Percentiles rank a stretch among this genome's conserved stretches.
These are phyloP conservation scores for Nomada hirtipes DNA, from an alignment of 2,888 invertebrate species.

Conservation along the genomic window DNA sequence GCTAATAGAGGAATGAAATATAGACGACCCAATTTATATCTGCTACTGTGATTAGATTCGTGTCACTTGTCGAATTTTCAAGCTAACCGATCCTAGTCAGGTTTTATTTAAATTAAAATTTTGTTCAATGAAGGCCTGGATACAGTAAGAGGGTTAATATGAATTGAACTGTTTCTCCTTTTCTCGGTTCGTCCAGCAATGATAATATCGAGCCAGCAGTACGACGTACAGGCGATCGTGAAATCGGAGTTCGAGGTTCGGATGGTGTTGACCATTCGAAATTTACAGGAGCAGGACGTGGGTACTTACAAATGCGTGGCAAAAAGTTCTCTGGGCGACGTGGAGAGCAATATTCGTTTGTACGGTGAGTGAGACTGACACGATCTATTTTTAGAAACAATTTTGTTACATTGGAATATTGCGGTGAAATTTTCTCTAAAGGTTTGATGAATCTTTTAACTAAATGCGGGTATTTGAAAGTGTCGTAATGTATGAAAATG, in stretches of 20 bases:
- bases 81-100: no score
- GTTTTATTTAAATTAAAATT: no score
- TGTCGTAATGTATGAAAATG: not conserved
- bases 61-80: no score
- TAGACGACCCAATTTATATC: no score
- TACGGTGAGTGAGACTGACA: conserved; percentile 89
- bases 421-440: not conserved
- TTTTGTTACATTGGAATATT: no score
- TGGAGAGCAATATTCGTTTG: conserved; percentile 93
- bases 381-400: not conserved
- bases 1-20: no score
- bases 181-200: conserved; percentile 88
- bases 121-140: no score
- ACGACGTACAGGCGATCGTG: conserved; percentile 90
- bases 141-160: not conserved
- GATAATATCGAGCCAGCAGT: conserved; percentile 93
- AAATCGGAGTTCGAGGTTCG: conserved; percentile 90
- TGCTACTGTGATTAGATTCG: no score
- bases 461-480: not conserved
- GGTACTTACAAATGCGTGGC: conserved; percentile 95
- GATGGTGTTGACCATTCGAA: conserved; percentile 92
- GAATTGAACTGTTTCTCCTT: not conserved
- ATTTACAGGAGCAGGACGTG: conserved; percentile 90
- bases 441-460: not conserved
- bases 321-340: conserved; percentile 89